Conservation (phyloP, 2,888 invertebrate genomes). For the Drymonia ruficornis region DNA sequence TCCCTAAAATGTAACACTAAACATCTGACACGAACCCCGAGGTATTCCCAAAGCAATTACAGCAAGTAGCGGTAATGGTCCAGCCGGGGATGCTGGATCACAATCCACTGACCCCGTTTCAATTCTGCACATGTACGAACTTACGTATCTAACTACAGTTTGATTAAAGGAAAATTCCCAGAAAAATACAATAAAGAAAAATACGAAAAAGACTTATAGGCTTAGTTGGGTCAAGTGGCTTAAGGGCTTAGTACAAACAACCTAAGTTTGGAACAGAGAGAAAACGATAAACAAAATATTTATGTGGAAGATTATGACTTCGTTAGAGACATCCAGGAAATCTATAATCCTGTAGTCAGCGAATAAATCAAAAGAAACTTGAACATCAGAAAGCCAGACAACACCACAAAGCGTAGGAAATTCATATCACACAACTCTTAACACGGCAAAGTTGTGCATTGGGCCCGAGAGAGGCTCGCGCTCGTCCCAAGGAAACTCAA, state of each 20-base stretch:
- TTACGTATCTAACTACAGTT: slow-evolving; percentile 35
- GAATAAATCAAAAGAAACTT: background rate
- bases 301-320: slow-evolving; percentile 33
- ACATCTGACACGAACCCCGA: slow-evolving; percentile 38
- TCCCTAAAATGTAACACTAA: slow-evolving; percentile 40
- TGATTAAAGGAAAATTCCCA: slow-evolving; percentile 38
- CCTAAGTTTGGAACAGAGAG: slow-evolving; percentile 34
- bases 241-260: slow-evolving; percentile 31
- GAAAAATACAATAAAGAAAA: slow-evolving; percentile 19
- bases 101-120: slow-evolving; percentile 44
- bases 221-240: slow-evolving; percentile 42
- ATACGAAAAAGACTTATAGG: slow-evolving; percentile 38
- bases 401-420: slow-evolving; percentile 24
- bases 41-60: slow-evolving; percentile 57
- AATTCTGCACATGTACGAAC: slow-evolving; percentile 42
- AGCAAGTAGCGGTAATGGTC: slow-evolving; percentile 46
- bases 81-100: slow-evolving; percentile 42
- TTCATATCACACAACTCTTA: slow-evolving; percentile 39
- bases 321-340: background rate
- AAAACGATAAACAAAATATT: slow-evolving; percentile 32
- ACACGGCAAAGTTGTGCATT: slow-evolving; percentile 35
- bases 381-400: slow-evolving; percentile 9
- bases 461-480: slow-evolving; percentile 35
- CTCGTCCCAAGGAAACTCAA: slow-evolving; percentile 39
- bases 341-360: background rate